Evolutionary conservation across 1,140 invertebrate genomes (phyloP).

Genomic region (Diploscapter pachys): DNA sequence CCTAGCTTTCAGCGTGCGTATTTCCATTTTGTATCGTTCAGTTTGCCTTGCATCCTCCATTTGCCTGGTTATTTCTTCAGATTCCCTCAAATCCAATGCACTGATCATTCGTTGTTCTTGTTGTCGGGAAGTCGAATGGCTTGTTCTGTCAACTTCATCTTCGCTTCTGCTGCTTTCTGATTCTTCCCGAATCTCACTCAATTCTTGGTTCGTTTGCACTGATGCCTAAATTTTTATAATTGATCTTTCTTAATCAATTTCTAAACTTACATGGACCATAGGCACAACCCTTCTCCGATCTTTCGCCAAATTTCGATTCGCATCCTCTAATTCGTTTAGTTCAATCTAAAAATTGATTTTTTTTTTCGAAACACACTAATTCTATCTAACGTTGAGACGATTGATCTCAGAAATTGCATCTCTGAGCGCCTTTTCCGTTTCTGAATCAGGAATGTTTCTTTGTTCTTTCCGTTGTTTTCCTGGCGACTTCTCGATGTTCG

Average conservation of each 20-base stretch:
- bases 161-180: constrained; percentile 7
- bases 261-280: background rate
- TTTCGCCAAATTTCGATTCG: constrained; percentile 3
- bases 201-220: background rate
- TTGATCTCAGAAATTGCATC: constrained; percentile 4
- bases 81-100: background rate
- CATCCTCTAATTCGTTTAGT: constrained; percentile 5
- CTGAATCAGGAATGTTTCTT: constrained; percentile 7
- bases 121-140: constrained; percentile 1
- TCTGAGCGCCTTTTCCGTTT: constrained; percentile 19
- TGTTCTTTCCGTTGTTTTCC: constrained; percentile 9
- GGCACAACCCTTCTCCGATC: constrained; percentile 3
- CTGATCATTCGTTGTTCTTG: background rate
- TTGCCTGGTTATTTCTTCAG: constrained; percentile 3
- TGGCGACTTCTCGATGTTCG: background rate
- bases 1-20: constrained; percentile 17
- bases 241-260: constrained; percentile 12
- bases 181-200: constrained; percentile 3
- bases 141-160: constrained; percentile 3
- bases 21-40: constrained; percentile 19
- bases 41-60: constrained; percentile 19
- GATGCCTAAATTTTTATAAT: background rate
- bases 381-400: constrained; percentile 3
- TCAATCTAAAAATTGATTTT: background rate
- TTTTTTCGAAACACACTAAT: background rate